Conservation (phyloP, 1,140 invertebrate genomes). For the Oreohelix idahoensis region DNA sequence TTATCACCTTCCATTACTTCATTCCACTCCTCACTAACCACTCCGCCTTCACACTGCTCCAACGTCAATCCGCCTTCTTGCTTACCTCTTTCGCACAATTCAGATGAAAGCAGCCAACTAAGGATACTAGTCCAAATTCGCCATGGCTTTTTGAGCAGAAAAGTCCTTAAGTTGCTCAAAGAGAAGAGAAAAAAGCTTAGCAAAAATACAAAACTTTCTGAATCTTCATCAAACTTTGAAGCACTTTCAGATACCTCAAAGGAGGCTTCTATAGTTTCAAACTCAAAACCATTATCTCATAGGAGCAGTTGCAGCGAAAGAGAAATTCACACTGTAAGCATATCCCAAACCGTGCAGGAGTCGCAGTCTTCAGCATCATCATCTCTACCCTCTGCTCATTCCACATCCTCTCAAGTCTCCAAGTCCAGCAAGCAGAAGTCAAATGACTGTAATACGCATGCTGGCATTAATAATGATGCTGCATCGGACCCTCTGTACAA, state of each 20-base stretch:
- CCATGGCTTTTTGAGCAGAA: not conserved
- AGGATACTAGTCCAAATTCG: conserved; percentile 8
- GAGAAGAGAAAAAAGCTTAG: conserved; percentile 18
- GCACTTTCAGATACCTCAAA: not conserved
- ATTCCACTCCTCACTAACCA: conserved; percentile 23
- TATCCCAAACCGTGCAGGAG: not conserved
- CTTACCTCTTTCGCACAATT: not conserved
- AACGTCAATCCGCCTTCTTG: too few species aligned
- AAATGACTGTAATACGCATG: not conserved
- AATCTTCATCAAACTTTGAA: not conserved
- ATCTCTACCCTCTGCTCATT: not conserved
- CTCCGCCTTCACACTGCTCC: too few species aligned
- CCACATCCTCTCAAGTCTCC: not conserved
- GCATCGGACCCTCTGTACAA: not conserved
- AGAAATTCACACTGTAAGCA: not conserved
- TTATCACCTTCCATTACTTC: conserved; percentile 9
- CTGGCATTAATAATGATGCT: not conserved
- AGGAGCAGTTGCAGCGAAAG: not conserved
- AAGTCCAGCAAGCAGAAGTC: not conserved
- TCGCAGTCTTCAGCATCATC: not conserved
- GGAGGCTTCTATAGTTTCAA: not conserved
- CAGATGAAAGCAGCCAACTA: not conserved
- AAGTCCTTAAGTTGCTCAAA: not conserved
- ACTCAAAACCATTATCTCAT: too few species aligned
- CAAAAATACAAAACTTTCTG: not conserved